Evolutionary conservation across 2,797 vertebrate genomes (phyloP), one percentile per base, ranked within the genome.

Genomic region (Sebastes trivittatus): DNA sequence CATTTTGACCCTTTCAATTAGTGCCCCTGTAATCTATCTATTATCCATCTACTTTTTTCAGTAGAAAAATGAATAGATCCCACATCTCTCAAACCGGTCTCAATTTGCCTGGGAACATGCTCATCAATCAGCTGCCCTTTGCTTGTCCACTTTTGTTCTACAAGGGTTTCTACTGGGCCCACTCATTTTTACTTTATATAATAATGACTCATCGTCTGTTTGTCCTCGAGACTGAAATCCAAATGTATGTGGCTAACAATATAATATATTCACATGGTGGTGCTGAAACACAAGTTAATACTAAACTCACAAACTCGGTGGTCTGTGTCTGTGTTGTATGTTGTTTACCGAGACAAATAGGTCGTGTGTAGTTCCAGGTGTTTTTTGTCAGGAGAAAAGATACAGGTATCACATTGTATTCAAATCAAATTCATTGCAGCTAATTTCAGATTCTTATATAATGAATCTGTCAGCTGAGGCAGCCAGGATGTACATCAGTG

Each of bases 131-230:
- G 58, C 27, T 79, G 86, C 67, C 77, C 84, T 88, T 82, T 84
- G 72, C 82, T 70, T 68, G 42, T 86, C 82, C 72, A 80, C 85
- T 86, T 88, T 75, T 86, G 72, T 82, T 84, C 56, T 59, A 55
- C 75, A 78, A 81, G 78, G 78, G 86, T 78, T 79, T 34, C 75
- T 75, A 61, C 76, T 72, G 73, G 82, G 83, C 88, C 91, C 93
- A 94, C 88, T 90, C 85, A 23, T 80, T 88, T 87, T 81, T 58
- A 88, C 84, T 88, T 91, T 91, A 92, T 78, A 72, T 91, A 94
- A 92, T 80, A 85, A 76, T 92, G 89, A 93, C 82, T 92, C 93
- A 92, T 42, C 77, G 77, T 78, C 75, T 75, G 75, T 85, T 82
- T 80, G 82, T 92, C 85, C 83, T 77, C n/a, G 1, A 78, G 61